A percentile compares a stretch with the other conserved stretches of the same genome.
phyloP scores from a whole-genome alignment of 1,140 invertebrate species.

The Pemphigus obesinymphae region DNA sequence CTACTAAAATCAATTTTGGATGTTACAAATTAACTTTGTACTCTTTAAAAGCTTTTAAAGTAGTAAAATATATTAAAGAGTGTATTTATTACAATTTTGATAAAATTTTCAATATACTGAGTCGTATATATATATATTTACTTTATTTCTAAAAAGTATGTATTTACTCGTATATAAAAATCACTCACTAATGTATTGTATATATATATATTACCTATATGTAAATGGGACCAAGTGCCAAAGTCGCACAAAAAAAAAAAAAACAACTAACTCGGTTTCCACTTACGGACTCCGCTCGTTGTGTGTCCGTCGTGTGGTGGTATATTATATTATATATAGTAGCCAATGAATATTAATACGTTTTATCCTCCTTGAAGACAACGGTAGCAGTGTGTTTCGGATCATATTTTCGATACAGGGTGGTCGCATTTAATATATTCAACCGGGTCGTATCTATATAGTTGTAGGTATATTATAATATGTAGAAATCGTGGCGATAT shows the following conservation, averaged over 20 bases:
- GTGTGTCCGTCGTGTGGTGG: background rate
- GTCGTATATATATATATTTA: no score
- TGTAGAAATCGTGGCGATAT: no score
- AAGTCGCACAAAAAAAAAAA: constrained; percentile 15
- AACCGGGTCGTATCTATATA: no score
- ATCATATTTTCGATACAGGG: background rate
- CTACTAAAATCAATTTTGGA: no score
- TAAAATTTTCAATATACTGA: no score
- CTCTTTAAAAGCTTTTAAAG: no score
- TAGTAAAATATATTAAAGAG: no score
- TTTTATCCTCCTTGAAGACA: background rate
- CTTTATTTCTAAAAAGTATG: no score
- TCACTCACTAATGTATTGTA: background rate
- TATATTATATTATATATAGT: background rate
- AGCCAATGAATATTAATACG: constrained; percentile 36
- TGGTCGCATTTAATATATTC: constrained; percentile 35
- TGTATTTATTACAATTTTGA: no score
- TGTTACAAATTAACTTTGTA: no score
- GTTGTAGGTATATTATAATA: no score
- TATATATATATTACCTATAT: constrained; percentile 5
- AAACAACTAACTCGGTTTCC: background rate
- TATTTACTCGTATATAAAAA: no score
- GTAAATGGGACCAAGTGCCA: constrained; percentile 25
- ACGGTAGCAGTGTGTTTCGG: background rate
- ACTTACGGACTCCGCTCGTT: constrained; percentile 21